A percentile compares a stretch with the other conserved stretches of the same genome.
Conservation (phyloP, 2,888 invertebrate genomes). For the Mechanitis messenoides region DNA sequence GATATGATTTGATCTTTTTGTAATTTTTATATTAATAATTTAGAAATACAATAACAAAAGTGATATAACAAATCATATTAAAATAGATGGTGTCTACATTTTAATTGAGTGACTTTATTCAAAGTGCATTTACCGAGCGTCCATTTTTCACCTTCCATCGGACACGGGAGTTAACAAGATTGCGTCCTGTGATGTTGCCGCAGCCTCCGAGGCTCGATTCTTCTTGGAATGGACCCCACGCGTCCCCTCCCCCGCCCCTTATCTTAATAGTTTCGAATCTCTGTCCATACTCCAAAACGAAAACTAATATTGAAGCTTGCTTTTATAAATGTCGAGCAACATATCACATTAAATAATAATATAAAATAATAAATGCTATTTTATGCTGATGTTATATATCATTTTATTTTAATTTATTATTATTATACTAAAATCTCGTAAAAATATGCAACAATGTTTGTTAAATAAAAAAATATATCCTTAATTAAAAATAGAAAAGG, state of each 20-base stretch:
- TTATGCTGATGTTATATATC: too few species aligned
- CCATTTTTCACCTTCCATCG: constrained; percentile 59
- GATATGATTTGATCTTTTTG: too few species aligned
- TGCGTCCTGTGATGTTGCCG: constrained; percentile 65
- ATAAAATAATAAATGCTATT: too few species aligned
- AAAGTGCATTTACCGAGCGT: constrained; percentile 43
- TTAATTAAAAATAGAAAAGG: background rate
- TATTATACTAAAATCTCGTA: too few species aligned
- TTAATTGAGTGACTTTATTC: constrained; percentile 50
- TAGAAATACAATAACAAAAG: too few species aligned
- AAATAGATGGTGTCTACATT: constrained; percentile 41
- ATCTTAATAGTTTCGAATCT: constrained; percentile 51
- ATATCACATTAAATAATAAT: background rate
- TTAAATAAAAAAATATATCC: too few species aligned
- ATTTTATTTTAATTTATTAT: too few species aligned
- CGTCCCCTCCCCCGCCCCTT: constrained; percentile 38
- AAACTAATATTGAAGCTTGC: constrained; percentile 4
- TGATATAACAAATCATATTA: constrained; percentile 1
- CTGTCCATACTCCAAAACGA: constrained; percentile 25
- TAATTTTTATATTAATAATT: too few species aligned
- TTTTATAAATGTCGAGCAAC: constrained; percentile 8
- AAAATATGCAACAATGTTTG: too few species aligned
- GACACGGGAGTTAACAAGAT: constrained; percentile 57
- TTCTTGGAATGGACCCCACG: constrained; percentile 62
- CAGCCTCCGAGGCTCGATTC: constrained; percentile 57